Base-by-base conservation (phyloP, 1,140 invertebrate genomes). In the Leptonema lineaticorne region DNA sequence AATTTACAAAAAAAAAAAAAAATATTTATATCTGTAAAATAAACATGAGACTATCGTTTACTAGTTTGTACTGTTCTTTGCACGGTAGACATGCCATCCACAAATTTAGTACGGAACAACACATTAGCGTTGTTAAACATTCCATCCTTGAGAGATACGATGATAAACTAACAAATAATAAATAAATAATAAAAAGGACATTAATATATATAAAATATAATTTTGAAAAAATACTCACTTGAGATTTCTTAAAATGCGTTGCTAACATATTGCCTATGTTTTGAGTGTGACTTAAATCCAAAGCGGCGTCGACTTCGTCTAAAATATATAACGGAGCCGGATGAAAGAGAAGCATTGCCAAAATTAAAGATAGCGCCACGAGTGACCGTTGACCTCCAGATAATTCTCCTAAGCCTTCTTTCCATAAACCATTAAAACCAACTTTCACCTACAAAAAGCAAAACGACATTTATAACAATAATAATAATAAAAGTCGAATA, bases 51-150 rank as follows among this genome's bases (percentile, higher is more conserved):
- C 37, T 67, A 57, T 14, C 24, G 48, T 58, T 29, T 67, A 26
- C 37, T 66, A 11, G 30, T 60, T 64, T 72, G 68, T 14, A 83
- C 86, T 11, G 85, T 89, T 69, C 95, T 86, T 26, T 86, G 85
- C 16, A 99, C 91, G 6, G 89, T 88, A 0, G 97, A 99, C 81
- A 95, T 93, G 37, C 97, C 97, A 82, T 99, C 95, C 22, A 95
- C 88, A 80, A 99, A 98, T 74, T 90, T 89, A 0, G 97, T 99
- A 62, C 92, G 90, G 82, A 96, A 99, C 18, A 99, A 79, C 26
- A 99, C 96, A 83, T 99, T 99, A 0, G 98, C 97, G 83, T 99
- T 98, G 78, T 95, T 97, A 80, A 99, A 99, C 93, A 99, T 98
- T 26, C 97, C 97, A 81, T 99, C 96, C 80, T 99, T 99, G 11